A percentile compares a stretch with the other conserved stretches of the same genome.
phyloP scores from a whole-genome alignment of 2,797 vertebrate genomes.

The Rhyacichthys aspro region DNA sequence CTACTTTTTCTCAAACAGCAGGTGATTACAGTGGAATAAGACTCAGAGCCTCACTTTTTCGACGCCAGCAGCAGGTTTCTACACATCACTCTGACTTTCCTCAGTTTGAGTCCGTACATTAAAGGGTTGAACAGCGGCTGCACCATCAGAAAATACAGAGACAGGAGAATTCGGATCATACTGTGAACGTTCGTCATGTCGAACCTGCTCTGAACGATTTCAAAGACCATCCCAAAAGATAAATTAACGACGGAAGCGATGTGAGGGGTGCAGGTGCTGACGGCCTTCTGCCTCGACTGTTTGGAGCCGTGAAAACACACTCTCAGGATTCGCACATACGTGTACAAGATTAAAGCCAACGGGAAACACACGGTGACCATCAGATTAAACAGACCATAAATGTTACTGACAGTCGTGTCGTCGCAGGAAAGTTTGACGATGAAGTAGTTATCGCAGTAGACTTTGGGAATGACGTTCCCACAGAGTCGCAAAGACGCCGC shows the following conservation, averaged over 20 bases:
- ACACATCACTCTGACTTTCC: conserved; percentile 16
- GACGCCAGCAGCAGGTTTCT: neutral
- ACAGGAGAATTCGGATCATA: conserved; percentile 24
- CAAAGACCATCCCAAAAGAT: conserved; percentile 24
- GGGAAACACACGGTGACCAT: conserved; percentile 29
- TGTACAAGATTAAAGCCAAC: conserved; percentile 46
- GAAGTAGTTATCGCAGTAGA: conserved; percentile 62
- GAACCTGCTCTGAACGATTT: conserved; percentile 44
- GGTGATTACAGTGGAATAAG: too few species aligned
- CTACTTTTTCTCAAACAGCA: too few species aligned
- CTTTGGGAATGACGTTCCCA: conserved; percentile 54
- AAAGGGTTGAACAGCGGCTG: conserved; percentile 51
- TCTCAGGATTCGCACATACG: neutral
- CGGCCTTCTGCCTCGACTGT: conserved; percentile 26
- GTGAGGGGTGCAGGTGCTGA: conserved; percentile 54
- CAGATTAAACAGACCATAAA: conserved; percentile 40
- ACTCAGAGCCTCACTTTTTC: too few species aligned
- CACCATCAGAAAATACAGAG: conserved; percentile 55
- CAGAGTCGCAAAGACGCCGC: conserved; percentile 48
- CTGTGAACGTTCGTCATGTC: conserved; percentile 14
- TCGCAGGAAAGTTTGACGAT: conserved; percentile 58
- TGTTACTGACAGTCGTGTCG: conserved; percentile 47
- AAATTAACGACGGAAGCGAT: conserved; percentile 41
- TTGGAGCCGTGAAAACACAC: conserved; percentile 10
- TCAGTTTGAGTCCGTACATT: conserved; percentile 45